Evolutionary conservation across 2,797 vertebrate genomes (phyloP).

Genomic region (Lepilemur septentrionalis): DNA sequence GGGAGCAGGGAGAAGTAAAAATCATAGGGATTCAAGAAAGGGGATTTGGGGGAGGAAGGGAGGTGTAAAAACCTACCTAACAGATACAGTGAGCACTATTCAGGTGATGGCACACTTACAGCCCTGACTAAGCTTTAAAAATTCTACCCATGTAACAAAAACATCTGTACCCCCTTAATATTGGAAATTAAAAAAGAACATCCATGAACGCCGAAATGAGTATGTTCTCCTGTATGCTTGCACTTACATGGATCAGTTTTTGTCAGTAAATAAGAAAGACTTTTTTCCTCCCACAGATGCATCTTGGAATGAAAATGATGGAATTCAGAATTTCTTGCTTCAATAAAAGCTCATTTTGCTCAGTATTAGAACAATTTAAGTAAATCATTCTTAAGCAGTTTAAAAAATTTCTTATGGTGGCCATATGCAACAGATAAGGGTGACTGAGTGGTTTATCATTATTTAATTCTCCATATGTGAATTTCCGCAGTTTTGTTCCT

Average conservation of each 20-base stretch:
- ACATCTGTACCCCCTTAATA: not conserved
- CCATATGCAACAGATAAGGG: not conserved
- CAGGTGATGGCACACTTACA: not conserved
- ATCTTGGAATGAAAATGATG: not conserved
- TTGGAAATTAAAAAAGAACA: not conserved
- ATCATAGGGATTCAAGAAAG: not conserved
- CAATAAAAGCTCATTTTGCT: not conserved
- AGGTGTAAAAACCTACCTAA: not conserved
- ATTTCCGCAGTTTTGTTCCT: slow-evolving; percentile 24
- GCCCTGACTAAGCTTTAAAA: not conserved
- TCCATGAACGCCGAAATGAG: not conserved
- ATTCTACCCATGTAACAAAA: not conserved
- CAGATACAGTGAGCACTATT: not conserved
- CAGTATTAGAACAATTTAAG: slow-evolving; percentile 12
- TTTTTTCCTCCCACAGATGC: not conserved
- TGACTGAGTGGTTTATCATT: not conserved
- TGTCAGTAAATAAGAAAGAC: not conserved
- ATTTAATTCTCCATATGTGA: slow-evolving; percentile 27
- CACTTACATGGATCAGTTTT: not conserved
- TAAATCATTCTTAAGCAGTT: not conserved
- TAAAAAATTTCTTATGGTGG: not conserved
- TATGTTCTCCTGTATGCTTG: not conserved
- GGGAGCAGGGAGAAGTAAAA: not conserved
- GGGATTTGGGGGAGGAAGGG: too few relatives aligned
- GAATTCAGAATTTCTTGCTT: not conserved